Base-by-base conservation (phyloP, 2,888 invertebrate genomes). In the Malacosoma neustria region DNA sequence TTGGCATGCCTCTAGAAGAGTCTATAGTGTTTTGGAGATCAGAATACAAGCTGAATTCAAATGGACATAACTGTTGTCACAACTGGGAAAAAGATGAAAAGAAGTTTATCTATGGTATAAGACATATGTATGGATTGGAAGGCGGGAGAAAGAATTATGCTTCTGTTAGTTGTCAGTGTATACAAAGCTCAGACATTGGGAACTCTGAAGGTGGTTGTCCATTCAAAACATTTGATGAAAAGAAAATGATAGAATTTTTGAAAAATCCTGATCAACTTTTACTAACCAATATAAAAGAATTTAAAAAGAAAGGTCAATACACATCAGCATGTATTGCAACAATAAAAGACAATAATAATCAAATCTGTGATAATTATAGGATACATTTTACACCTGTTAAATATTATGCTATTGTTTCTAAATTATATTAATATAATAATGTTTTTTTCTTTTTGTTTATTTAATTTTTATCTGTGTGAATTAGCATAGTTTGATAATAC, bases 91-190 rank as follows among this genome's bases (percentile, higher is more conserved):
- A 79, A 33, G 88, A 89, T 66, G 87, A 88, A 46, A 87, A 85
- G 14, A 89, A 90, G 51, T 91, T 89, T 62, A 59, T 87, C 3
- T 92, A 92, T 69, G 90, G 90, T 39, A 91, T 92, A 35, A 76
- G 91, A 41, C 92, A 93, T 56, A 75, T 92, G 69, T 93, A 92
- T 75, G 92, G 92, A 0, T 69, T 92, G 34, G 92, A 92, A 70
- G 92, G 93, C 3, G 73, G 86, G n/a, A 79, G 88, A 46, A 89
- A 82, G 51, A 87, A 81, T 51, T 92, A 92, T 51, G 65, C 71
- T 32, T 88, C 89, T 11, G 88, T 89, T 31, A 87, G 79, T 43
- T 93, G 92, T 55, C 52, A 69, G 11, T 57, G 74, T 37, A 86
- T 92, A 33, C 91, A 91, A 68, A 61, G 61, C 34, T 51, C 57